Evolutionary conservation across 2,113 vertebrate species (phyloP).

Genomic region (Amphiprion ocellaris): DNA sequence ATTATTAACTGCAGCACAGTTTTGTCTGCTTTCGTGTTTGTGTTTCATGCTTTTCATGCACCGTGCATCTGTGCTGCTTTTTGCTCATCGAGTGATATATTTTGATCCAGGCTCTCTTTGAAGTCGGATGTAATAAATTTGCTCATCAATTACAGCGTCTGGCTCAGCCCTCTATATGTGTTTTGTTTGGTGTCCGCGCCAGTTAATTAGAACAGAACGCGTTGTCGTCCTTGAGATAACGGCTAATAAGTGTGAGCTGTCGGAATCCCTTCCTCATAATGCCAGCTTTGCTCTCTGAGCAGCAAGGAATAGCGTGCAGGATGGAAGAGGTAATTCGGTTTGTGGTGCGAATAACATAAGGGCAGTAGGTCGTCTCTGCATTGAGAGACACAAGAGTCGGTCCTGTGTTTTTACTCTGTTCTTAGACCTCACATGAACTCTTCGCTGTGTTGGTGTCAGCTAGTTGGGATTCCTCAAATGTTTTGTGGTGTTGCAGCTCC

Average conservation of each 20-base stretch:
- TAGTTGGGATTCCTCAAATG: conserved; percentile 43
- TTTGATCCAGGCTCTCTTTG: conserved; percentile 58
- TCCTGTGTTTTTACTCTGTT: neutral
- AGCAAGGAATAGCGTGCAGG: neutral
- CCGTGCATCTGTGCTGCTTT: neutral
- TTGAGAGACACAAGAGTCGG: neutral
- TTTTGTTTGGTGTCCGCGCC: conserved; percentile 72
- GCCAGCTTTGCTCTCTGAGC: conserved; percentile 25
- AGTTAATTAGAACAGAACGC: conserved; percentile 71
- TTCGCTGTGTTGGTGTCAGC: conserved; percentile 13
- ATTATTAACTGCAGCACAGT: neutral
- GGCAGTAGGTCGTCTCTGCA: conserved; percentile 13
- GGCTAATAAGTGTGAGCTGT: conserved; percentile 66
- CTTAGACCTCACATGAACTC: neutral
- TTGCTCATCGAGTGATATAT: conserved; percentile 28
- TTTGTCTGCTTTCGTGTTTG: neutral
- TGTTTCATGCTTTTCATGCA: neutral
- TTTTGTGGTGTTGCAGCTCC: conserved; percentile 16
- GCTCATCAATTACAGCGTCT: conserved; percentile 69
- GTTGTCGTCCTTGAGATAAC: conserved; percentile 67
- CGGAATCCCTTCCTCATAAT: conserved; percentile 40
- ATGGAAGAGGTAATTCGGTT: neutral
- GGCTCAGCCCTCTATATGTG: conserved; percentile 36
- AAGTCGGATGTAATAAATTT: conserved; percentile 69
- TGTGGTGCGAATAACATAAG: conserved; percentile 1